Base-by-base conservation (phyloP, 1,140 invertebrate genomes). In the Saccostrea glomerata region DNA sequence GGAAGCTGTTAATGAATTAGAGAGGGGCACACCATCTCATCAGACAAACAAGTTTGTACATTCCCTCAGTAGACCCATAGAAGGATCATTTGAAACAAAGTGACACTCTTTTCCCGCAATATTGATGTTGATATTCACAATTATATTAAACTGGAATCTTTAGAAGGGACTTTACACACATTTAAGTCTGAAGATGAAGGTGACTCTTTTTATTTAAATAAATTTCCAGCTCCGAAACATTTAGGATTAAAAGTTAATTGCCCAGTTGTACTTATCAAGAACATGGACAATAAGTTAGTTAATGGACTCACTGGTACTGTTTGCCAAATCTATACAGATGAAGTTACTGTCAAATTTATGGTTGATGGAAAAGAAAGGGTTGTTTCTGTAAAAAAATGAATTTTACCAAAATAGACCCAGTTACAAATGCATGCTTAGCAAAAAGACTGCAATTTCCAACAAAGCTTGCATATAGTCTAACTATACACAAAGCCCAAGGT, bases 401-500 rank as follows among this genome's bases (percentile, higher is more conserved):
- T 9, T 55, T 86, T 90, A 58, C 56, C 63, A 85, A 84, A 47
- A 87, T 70, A 56, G 86, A 86, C 83, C 89, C 84, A 54, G 40
- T 82, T 77, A 54, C 17, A 36, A 88, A 83, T 5, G 84, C 12
- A 17, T 47, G 55, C 23, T 12, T 86, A 55, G 85, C 86, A 25
- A 56, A 25, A 63, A 86, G 87, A 82, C 4, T 30, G 0, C 86
- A 90, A 25, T 82, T 89, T 56, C 89, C 89, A 36, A 3, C 89
- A n/a, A 86, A 83, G 56, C n/a, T 89, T 9, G 86, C 83, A 17
- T 90, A 82, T 90, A 85, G 55, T 12, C 63, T 90, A 12, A 91
- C 89, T 15, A 87, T 91, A 20, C 88, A 91, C 58, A 89, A 88
- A 30, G 47, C 88, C n/a, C 87, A 89, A 70, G 88, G 87, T 15